Percentiles rank a stretch among this genome's conserved stretches.
Evolutionary conservation across 2,888 invertebrate species (phyloP).

Genomic region (Desoria tigrina): DNA sequence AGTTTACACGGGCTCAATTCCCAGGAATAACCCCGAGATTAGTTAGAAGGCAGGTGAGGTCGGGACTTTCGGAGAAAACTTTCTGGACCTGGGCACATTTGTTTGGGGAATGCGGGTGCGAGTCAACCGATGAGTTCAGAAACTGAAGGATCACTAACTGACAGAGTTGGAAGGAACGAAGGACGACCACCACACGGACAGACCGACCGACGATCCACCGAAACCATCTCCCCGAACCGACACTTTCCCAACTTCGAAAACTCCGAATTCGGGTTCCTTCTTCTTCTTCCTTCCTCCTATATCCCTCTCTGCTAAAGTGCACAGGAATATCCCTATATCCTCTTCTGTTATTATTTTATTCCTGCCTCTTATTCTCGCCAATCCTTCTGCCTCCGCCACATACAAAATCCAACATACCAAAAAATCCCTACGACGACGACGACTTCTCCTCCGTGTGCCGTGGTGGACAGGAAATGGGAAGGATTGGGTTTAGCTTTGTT

Average conservation of each 20-base stretch:
- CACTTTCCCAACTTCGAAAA: neutral
- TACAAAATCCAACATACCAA: no score
- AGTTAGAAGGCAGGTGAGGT: no score
- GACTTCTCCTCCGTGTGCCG: neutral
- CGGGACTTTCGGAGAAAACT: no score
- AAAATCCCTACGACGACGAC: no score
- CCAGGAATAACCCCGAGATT: no score
- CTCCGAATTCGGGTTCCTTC: conserved; percentile 7
- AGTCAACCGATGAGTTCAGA: neutral
- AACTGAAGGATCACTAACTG: conserved; percentile 12
- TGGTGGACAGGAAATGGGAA: conserved; percentile 9
- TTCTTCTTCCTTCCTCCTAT: neutral
- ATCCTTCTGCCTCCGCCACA: neutral
- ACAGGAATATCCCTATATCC: neutral
- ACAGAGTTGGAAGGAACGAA: conserved; percentile 9
- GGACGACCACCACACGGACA: neutral
- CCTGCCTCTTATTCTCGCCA: neutral
- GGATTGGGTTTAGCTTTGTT: conserved; percentile 4
- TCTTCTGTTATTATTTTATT: neutral
- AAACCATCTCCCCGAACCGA: neutral
- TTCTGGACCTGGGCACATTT: no score
- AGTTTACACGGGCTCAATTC: no score
- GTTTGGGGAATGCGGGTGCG: conserved; percentile 3
- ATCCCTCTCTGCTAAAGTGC: no score
- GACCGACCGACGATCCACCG: neutral